Conservation (phyloP, 2,797 vertebrate species). For the Lutjanus campechanus region DNA sequence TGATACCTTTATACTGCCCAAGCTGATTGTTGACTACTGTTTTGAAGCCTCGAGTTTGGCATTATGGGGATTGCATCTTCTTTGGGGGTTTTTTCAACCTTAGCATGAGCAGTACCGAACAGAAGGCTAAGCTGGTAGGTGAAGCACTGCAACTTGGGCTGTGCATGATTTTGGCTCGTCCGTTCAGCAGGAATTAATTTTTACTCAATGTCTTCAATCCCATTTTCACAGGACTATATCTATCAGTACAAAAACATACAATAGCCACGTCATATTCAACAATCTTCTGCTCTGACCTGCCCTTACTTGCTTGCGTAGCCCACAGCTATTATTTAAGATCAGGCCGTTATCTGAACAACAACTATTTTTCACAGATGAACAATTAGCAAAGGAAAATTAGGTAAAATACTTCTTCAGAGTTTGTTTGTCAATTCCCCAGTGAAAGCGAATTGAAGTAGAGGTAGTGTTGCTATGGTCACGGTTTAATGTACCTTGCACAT, state of each 20-base stretch:
- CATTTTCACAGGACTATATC: neutral
- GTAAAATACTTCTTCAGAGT: neutral
- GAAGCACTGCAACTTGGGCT: too few relatives aligned
- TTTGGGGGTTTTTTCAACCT: too few relatives aligned
- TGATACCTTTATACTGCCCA: too few relatives aligned
- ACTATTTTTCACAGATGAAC: neutral
- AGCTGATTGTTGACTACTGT: too few relatives aligned
- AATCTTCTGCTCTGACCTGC: neutral
- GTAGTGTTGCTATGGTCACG: constrained; percentile 3
- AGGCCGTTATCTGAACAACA: neutral
- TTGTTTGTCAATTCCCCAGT: neutral
- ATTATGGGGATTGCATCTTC: too few relatives aligned
- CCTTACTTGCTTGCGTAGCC: too few relatives aligned
- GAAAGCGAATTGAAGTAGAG: neutral
- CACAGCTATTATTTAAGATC: neutral
- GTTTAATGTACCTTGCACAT: neutral
- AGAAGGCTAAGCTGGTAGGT: too few relatives aligned
- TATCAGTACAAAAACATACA: neutral
- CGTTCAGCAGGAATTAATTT: too few relatives aligned
- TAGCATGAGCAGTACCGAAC: too few relatives aligned
- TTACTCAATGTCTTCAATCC: too few relatives aligned
- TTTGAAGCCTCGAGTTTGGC: too few relatives aligned
- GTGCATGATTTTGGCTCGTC: too few relatives aligned
- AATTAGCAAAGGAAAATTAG: neutral
- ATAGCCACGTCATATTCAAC: neutral